These are phyloP conservation scores for Percopsis omiscomaycus DNA, from an alignment of 2,797 vertebrate species.

Conservation along the genomic window DNA sequence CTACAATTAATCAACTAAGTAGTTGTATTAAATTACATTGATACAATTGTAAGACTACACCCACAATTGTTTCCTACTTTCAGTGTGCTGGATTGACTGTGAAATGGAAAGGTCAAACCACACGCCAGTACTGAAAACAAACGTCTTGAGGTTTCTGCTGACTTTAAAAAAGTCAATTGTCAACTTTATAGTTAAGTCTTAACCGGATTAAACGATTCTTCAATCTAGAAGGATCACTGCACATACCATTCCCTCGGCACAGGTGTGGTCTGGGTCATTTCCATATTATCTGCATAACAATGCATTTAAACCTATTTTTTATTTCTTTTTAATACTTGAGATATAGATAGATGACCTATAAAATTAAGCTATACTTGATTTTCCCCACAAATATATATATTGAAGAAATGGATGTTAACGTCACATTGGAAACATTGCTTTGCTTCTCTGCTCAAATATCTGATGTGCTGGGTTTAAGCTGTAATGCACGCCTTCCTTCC, in stretches of 20 bases:
- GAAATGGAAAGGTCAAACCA: conserved; percentile 39
- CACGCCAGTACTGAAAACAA: conserved; percentile 4
- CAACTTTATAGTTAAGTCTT: too few relatives aligned
- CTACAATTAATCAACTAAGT: too few relatives aligned
- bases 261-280: not conserved
- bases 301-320: too few relatives aligned
- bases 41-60: conserved; percentile 24
- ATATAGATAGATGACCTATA: too few relatives aligned
- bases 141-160: conserved; percentile 5
- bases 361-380: too few relatives aligned
- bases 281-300: not conserved
- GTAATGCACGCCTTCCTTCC: conserved; percentile 50
- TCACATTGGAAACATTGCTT: conserved; percentile 45
- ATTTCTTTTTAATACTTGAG: too few relatives aligned
- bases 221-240: not conserved
- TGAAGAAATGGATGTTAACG: conserved; percentile 28
- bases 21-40: too few relatives aligned
- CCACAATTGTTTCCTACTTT: conserved; percentile 58
- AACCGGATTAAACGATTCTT: not conserved
- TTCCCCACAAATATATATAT: too few relatives aligned
- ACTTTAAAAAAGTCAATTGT: not conserved
- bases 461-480: conserved; percentile 48
- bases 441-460: conserved; percentile 48
- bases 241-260: not conserved
- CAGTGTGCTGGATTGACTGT: conserved; percentile 46